Conservation (phyloP, 2,888 invertebrate genomes). For the Drosophila affinis region DNA sequence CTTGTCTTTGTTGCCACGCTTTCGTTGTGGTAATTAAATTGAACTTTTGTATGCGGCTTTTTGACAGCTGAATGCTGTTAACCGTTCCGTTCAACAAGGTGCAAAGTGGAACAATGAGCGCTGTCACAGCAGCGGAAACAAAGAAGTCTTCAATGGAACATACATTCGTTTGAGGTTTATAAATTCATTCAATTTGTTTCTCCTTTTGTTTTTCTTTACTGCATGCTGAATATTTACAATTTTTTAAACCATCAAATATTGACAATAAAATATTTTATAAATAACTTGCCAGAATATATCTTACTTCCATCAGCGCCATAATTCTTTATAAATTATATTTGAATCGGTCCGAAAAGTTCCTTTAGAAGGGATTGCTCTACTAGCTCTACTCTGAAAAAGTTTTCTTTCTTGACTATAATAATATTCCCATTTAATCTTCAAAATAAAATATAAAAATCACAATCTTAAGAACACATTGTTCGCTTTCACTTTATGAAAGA, state of each 20-base stretch:
- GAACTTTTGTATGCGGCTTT: constrained; percentile 44
- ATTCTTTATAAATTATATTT: no score
- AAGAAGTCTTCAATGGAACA: background rate
- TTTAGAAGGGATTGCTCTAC: background rate
- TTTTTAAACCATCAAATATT: background rate
- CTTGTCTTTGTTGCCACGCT: constrained; percentile 23
- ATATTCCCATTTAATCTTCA: background rate
- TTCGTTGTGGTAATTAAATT: constrained; percentile 54
- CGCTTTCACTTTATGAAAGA: constrained; percentile 3
- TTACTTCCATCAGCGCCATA: no score
- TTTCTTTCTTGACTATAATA: background rate
- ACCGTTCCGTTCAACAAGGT: constrained; percentile 42
- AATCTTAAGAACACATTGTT: background rate
- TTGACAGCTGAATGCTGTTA: constrained; percentile 46
- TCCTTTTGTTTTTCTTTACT: background rate
- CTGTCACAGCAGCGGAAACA: constrained; percentile 8
- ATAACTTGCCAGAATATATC: no score
- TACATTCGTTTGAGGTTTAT: background rate
- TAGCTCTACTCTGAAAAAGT: background rate
- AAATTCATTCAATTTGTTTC: background rate
- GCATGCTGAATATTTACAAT: background rate
- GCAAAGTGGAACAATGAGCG: constrained; percentile 37
- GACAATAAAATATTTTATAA: background rate
- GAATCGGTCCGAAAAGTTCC: no score
- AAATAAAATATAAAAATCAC: background rate